Evolutionary conservation across 2,797 vertebrate species (phyloP).

Genomic region (Emydoidea blandingii): DNA sequence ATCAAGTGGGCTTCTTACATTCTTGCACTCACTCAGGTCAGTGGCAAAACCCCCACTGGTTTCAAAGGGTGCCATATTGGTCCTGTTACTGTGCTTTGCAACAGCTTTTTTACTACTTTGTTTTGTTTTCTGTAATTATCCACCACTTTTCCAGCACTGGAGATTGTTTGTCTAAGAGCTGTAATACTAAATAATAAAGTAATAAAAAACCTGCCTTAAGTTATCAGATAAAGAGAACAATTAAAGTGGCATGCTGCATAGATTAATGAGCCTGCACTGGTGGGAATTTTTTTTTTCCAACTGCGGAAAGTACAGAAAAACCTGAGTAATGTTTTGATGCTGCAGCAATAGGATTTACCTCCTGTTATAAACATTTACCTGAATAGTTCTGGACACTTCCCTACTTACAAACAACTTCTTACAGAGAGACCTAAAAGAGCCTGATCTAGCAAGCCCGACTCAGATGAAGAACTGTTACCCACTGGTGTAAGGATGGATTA

Average conservation of each 20-base stretch:
- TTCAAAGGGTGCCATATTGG: constrained; percentile 9
- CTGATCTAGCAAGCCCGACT: neutral
- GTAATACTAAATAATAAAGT: neutral
- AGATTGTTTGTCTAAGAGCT: constrained; percentile 9
- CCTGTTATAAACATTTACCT: constrained; percentile 7
- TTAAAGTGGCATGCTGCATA: neutral
- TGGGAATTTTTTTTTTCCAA: neutral
- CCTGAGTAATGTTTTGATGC: constrained; percentile 15
- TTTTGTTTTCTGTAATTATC: constrained; percentile 27
- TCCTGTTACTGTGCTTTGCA: constrained; percentile 3
- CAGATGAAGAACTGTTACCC: fast-evolving
- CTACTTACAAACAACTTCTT: neutral
- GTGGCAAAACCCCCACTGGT: neutral
- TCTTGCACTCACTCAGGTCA: neutral
- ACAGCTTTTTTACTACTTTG: constrained; percentile 35
- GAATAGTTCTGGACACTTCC: neutral
- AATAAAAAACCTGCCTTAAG: neutral
- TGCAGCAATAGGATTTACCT: constrained; percentile 30
- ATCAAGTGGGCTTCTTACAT: neutral
- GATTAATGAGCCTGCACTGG: constrained; percentile 29
- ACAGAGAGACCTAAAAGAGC: neutral
- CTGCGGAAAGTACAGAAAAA: constrained; percentile 44
- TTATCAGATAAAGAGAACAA: constrained; percentile 26
- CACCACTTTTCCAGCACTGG: constrained; percentile 17
- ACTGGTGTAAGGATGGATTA: fast-evolving